Conservation (phyloP, 2,113 vertebrate genomes). For the Ammodytes marinus region DNA sequence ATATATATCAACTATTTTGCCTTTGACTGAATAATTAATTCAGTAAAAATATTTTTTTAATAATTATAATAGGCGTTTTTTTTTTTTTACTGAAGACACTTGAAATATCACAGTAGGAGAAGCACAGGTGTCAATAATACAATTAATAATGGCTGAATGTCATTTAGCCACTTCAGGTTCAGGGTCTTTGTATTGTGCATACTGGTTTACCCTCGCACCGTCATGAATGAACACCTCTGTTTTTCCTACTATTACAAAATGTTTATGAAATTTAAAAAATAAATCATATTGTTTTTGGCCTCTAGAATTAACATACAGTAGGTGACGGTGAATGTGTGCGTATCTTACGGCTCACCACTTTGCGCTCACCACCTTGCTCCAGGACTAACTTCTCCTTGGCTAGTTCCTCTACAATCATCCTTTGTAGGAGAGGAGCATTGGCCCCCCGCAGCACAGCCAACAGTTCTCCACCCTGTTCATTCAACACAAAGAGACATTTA, state of each 20-base stretch:
- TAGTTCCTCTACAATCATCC: slow-evolving; percentile 90
- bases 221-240: neutral
- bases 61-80: too few species aligned
- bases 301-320: neutral
- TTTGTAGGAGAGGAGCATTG: slow-evolving; percentile 90
- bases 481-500: slow-evolving; percentile 9
- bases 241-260: slow-evolving; percentile 3
- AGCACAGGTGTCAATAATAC: neutral
- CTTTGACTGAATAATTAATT: neutral
- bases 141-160: neutral
- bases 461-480: slow-evolving; percentile 88
- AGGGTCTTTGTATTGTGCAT: neutral
- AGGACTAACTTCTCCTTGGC: slow-evolving; percentile 85
- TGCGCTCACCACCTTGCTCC: slow-evolving; percentile 79
- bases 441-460: slow-evolving; percentile 90
- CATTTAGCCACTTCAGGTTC: neutral
- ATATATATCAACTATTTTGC: neutral
- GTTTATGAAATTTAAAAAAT: neutral
- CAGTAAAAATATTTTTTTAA: neutral
- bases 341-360: slow-evolving; percentile 81
- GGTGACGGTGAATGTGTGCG: slow-evolving; percentile 6
- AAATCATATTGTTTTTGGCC: neutral
- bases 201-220: neutral
- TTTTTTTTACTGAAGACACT: neutral
- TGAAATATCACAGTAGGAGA: neutral